Evolutionary conservation across 2,888 invertebrate genomes (phyloP).

Genomic region (Xylota segnis): DNA sequence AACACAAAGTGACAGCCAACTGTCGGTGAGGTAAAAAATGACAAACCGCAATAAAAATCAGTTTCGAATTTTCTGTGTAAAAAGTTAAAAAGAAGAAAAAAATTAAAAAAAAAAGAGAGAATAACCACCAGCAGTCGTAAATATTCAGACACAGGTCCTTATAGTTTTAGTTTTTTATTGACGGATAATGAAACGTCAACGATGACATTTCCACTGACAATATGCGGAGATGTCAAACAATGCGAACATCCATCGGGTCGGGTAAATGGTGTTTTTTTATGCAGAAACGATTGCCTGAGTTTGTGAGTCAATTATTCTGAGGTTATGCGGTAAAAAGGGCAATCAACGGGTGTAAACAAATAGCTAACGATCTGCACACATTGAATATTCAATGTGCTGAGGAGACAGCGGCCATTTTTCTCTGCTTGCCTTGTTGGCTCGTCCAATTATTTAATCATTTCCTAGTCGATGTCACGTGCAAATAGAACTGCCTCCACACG

Average conservation of each 20-base stretch:
- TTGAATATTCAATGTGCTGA: conserved; percentile 57
- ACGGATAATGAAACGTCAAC: conserved; percentile 63
- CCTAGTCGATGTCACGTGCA: conserved; percentile 73
- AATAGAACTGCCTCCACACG: conserved; percentile 59
- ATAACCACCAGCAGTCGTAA: conserved; percentile 57
- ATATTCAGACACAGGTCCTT: conserved; percentile 59
- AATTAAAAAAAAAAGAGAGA: not conserved
- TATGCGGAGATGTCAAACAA: conserved; percentile 44
- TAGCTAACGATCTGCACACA: conserved; percentile 69
- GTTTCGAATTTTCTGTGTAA: conserved; percentile 4
- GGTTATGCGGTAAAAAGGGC: conserved; percentile 62
- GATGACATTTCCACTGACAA: conserved; percentile 46
- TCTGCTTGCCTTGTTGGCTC: not conserved
- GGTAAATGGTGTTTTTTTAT: conserved; percentile 40
- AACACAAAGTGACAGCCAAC: conserved; percentile 1
- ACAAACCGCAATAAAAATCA: conserved; percentile 73
- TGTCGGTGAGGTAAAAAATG: conserved; percentile 53
- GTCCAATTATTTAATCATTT: conserved; percentile 77
- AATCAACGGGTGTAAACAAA: conserved; percentile 73
- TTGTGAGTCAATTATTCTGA: conserved; percentile 58
- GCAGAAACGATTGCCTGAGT: conserved; percentile 4
- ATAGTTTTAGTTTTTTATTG: conserved; percentile 76
- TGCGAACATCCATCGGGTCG: not conserved
- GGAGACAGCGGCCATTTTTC: conserved; percentile 44
- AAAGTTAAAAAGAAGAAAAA: conserved; percentile 1